Conservation (phyloP, 92 coral and sea anemone genomes). For the Siderastrea radians region DNA sequence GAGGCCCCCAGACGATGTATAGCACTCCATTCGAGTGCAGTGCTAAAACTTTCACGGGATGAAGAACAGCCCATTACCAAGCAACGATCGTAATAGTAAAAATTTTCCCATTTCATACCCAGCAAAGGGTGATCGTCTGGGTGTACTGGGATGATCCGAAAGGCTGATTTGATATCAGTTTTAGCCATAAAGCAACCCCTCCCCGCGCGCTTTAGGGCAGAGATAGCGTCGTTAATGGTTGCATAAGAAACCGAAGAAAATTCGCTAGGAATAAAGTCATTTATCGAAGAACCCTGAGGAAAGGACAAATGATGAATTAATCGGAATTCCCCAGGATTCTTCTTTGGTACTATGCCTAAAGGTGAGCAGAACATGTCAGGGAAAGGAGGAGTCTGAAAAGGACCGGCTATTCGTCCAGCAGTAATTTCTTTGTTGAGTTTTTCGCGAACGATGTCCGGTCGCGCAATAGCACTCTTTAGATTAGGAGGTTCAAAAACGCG, state of each 20-base stretch:
- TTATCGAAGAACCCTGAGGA: conserved; percentile 20
- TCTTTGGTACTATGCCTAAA: not conserved
- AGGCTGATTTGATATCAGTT: conserved; percentile 3
- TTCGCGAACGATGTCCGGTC: not conserved
- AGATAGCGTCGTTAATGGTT: not conserved
- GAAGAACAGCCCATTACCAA: not conserved
- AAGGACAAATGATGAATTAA: conserved; percentile 42
- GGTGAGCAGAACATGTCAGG: conserved; percentile 7
- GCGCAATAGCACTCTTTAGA: conserved; percentile 12
- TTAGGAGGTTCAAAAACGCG: conserved; percentile 21
- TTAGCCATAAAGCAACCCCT: conserved; percentile 28
- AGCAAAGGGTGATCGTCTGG: not conserved
- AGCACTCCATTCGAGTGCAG: conserved; percentile 49
- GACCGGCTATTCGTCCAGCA: too few species aligned
- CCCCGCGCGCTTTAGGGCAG: not conserved
- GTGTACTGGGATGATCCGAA: conserved; percentile 43
- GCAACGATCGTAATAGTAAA: conserved; percentile 50
- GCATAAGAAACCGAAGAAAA: not conserved
- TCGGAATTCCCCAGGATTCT: conserved; percentile 11
- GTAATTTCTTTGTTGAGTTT: not conserved
- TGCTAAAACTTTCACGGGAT: conserved; percentile 32
- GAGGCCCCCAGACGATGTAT: conserved; percentile 1
- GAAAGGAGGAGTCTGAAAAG: not conserved
- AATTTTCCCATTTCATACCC: conserved; percentile 25
- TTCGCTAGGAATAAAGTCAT: conserved; percentile 17